Evolutionary conservation across 1,140 invertebrate species (phyloP), one percentile per base, ranked within the genome.

Genomic region (Venturia canescens): DNA sequence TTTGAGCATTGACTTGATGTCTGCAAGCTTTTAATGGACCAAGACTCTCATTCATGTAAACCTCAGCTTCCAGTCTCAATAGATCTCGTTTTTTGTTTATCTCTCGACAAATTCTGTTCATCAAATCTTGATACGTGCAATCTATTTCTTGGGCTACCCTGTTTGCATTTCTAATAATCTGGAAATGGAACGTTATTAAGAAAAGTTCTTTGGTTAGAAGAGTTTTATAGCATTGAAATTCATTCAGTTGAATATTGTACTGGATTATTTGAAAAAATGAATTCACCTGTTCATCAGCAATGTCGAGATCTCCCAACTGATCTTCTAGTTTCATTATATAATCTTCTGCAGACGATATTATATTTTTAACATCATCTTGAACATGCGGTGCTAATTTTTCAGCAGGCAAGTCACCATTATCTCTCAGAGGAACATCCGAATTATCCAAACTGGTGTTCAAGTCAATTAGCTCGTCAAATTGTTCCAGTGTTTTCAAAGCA

Each of bases 11-110:
- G 5, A 87, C 82, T 53, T 87, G 84, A 53, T 79, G 83, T 57
- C 85, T 84, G 66, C 86, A 87, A 26, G 83, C 85, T 79, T 67
- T 84, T 23, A 87, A 71, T n/a, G 86, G 86, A 38, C 78, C 80
- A 6, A 87, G 63, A 69, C 80, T 83, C 67, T 87, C 86, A 44
- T 79, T 78, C 70, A 84, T 85, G 77, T 83, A 79, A 70, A 87
- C 83, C 27, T 86, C 78, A 16, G 85, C 74, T 66, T 87, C 86
- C 53, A 87, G 66, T 84, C 80, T 87, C 31, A 85, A 53, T 2
- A 84, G 57, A 63, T 85, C 83, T n/a, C 84, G 80, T 82, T 83
- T 86, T 38, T 83, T 78, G 71, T 87, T 86, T 53, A 87, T 86
- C 53, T 86, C 82, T 6, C 72, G 13, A 27, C 80, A 84, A 11